Evolutionary conservation across 2,888 invertebrate genomes (phyloP), one percentile per base, ranked within the genome.

Genomic region (Dryobota labecula): DNA sequence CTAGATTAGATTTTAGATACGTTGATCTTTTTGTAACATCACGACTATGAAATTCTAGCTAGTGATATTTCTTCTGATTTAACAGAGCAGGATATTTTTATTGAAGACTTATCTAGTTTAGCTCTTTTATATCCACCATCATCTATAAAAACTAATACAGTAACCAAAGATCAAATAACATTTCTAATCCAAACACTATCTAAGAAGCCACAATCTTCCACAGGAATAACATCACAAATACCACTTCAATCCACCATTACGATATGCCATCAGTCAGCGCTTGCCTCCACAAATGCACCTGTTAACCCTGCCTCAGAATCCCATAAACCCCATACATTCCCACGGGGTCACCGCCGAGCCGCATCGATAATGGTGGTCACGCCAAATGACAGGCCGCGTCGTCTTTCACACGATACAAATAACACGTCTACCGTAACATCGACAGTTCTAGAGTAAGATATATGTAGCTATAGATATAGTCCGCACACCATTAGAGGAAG

Each of bases 331-430:
- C 79, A 82, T 75, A 79, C 80, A 83, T 91, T 91, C 91, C 91
- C 91, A 91, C 91, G 90, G 86, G 84, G 84, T 87, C 89, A 86
- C 81, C 84, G 83, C 81, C 88, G 77, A 68, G 79, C 68, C 68
- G 76, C 70, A 81, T 80, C 88, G 83, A 88, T 91, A 90, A 90
- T 89, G 87, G 86, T 90, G 90, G 90, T 82, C 85, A 87, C 73
- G 74, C 82, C 89, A 91, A 92, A 92, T 91, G 91, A 92, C 92
- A 92, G 90, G 84, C 85, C 88, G 86, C 80, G 72, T 80, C 84
- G 84, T 60, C 77, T 74, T 90, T 91, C 91, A 92, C 91, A 91
- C 91, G 91, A 85, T 87, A 85, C 85, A 83, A 88, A 79, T 87
- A 86, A 84, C 84, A 80, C 73, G 72, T 79, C 75, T 78, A 73